Percentiles rank a stretch among this genome's conserved stretches.
phyloP scores from a whole-genome alignment of 2,888 invertebrate genomes.

The Choreutis nemorana region DNA sequence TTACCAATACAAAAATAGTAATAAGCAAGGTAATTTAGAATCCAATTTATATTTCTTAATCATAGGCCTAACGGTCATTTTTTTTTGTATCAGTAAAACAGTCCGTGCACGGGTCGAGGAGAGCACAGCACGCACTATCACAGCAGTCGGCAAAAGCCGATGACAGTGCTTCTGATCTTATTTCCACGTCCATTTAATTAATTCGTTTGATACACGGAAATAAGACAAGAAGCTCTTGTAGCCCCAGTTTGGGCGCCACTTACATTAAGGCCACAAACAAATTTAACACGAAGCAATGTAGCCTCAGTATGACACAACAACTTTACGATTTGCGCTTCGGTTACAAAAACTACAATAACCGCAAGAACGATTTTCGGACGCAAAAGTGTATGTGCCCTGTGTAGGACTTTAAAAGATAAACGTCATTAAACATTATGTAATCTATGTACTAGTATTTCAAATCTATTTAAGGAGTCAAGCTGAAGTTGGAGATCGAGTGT shows the following conservation, averaged over 20 bases:
- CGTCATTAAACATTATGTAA: too few species aligned
- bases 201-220: conserved; percentile 14
- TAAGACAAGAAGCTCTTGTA: conserved; percentile 26
- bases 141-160: conserved; percentile 46
- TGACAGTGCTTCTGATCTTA: conserved; percentile 22
- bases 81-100: conserved; percentile 26
- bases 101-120: conserved; percentile 29
- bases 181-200: conserved; percentile 9
- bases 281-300: conserved; percentile 48
- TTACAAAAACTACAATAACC: conserved; percentile 11
- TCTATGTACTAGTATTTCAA: too few species aligned
- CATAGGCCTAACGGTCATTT: conserved; percentile 29
- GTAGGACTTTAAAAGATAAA: too few species aligned
- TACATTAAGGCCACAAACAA: conserved; percentile 62
- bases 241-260: conserved; percentile 46
- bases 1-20: conserved; percentile 28
- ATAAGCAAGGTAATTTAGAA: conserved; percentile 22
- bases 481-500: conserved; percentile 44
- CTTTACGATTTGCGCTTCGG: conserved; percentile 38
- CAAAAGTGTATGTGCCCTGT: conserved; percentile 32
- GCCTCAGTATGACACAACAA: conserved; percentile 30
- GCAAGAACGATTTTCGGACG: conserved; percentile 37
- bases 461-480: conserved; percentile 30
- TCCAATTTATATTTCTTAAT: conserved; percentile 32
- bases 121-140: conserved; percentile 62